Conservation (phyloP, 2,888 invertebrate genomes). For the Eutolmus rufibarbis region DNA sequence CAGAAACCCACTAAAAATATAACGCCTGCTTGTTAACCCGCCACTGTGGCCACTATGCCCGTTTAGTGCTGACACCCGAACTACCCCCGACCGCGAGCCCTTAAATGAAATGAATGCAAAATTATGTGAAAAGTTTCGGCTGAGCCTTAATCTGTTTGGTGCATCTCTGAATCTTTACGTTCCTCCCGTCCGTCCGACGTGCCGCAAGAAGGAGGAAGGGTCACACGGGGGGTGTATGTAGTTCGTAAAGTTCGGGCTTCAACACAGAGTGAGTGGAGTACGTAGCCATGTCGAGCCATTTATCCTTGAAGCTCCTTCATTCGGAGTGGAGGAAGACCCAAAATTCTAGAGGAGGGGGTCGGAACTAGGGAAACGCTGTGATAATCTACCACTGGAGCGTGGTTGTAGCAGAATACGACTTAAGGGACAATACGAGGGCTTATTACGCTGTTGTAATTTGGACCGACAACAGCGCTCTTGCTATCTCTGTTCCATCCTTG, state of each 20-base stretch:
- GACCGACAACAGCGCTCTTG: constrained; percentile 15
- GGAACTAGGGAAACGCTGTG: not conserved
- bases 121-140: constrained; percentile 24
- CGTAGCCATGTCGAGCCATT: not conserved
- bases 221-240: not conserved
- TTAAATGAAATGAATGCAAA: constrained; percentile 10
- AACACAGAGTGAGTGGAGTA: not conserved
- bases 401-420: constrained; percentile 25
- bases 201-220: not conserved
- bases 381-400: constrained; percentile 22
- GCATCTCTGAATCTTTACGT: constrained; percentile 5
- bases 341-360: not conserved
- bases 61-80: not conserved
- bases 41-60: not conserved
- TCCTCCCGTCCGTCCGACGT: not conserved
- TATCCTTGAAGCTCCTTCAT: constrained; percentile 5
- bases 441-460: constrained; percentile 33
- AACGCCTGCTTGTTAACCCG: constrained; percentile 18
- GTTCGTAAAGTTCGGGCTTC: not conserved
- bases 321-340: not conserved
- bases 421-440: not conserved
- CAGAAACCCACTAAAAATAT: constrained; percentile 38
- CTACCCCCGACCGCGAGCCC: not conserved
- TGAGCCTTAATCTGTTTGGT: constrained; percentile 17
- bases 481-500: constrained; percentile 25